phyloP scores from a whole-genome alignment of 2,888 invertebrate species.

The Pecten maximus region DNA sequence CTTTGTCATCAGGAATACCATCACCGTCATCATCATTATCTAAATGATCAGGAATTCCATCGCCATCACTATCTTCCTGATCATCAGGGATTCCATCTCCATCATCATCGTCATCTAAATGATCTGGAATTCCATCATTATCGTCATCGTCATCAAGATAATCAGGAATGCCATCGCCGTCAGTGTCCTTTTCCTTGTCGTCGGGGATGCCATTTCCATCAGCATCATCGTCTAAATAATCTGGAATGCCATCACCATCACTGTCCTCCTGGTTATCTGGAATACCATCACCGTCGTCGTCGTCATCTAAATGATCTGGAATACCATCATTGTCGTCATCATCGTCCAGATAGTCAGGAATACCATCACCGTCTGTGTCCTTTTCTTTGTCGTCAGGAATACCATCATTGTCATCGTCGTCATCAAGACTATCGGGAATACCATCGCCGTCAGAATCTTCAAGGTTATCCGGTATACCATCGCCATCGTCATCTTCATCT shows the following conservation, averaged over 20 bases:
- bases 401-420: constrained; percentile 71
- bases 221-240: constrained; percentile 63
- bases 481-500: constrained; percentile 74
- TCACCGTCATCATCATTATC: constrained; percentile 63
- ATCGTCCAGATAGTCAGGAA: constrained; percentile 70
- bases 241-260: constrained; percentile 73
- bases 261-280: constrained; percentile 67
- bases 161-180: constrained; percentile 74
- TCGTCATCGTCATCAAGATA: constrained; percentile 76
- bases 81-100: constrained; percentile 70
- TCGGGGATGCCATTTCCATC: constrained; percentile 74
- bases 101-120: constrained; percentile 65
- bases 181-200: constrained; percentile 62
- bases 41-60: constrained; percentile 74
- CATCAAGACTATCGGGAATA: constrained; percentile 65
- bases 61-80: constrained; percentile 67
- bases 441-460: constrained; percentile 65
- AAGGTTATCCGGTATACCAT: constrained; percentile 72
- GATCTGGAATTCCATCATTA: constrained; percentile 79
- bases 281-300: constrained; percentile 75
- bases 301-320: constrained; percentile 72
- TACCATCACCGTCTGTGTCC: constrained; percentile 75
- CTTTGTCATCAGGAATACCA: constrained; percentile 77
- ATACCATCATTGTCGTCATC: constrained; percentile 76
- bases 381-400: constrained; percentile 71